Evolutionary conservation across 2,797 vertebrate species (phyloP), one percentile per base, ranked within the genome.

Genomic region (Rhinoraja longicauda): DNA sequence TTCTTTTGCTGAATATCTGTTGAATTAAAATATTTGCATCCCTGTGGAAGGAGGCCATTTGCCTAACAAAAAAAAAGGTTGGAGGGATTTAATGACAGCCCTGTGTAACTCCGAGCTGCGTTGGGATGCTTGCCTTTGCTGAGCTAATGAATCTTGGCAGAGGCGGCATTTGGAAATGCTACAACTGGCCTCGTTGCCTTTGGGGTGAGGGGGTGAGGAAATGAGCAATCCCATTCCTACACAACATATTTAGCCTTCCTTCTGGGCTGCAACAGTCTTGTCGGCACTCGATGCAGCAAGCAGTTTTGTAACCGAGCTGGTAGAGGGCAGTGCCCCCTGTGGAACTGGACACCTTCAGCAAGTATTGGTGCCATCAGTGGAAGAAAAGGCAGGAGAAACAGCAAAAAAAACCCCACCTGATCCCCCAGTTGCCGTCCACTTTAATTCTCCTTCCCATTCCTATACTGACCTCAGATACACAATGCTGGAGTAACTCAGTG

Each of bases 381-480:
- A 36, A 17, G n/a, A 67, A 7, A 67, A 36, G 57, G 57, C 13
- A 86, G 62, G 29, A n/a, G 84, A 32, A 15, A 62, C 57, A 32
- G 57, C 82, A n/a, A 86, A 39, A 39, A 39, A 2, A 39, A 1
- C 39, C 1, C 39, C 1, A 53, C 45, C 45, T 5, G 4, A 53
- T 53, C 45, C 53, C 45, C 45, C 45, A 4, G 45, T 53, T 53
- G 45, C 45, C 45, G 53, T 45, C 5, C 45, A 53, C 45, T 53
- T 53, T 53, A 53, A 6, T 53, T 53, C 45, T 5, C 45, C 45
- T 45, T 53, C 45, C 4, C 45, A 5, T 53, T 53, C 45, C 45
- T 53, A 5, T 3, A 0, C 45, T 4, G 4, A 53, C 45, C 45
- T 0, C n/a, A n/a, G n/a, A n/a, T n/a, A n/a, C n/a, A n/a, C n/a